Evolutionary conservation across 1,140 invertebrate species (phyloP), one percentile per base, ranked within the genome.

Genomic region (Globodera rostochiensis): DNA sequence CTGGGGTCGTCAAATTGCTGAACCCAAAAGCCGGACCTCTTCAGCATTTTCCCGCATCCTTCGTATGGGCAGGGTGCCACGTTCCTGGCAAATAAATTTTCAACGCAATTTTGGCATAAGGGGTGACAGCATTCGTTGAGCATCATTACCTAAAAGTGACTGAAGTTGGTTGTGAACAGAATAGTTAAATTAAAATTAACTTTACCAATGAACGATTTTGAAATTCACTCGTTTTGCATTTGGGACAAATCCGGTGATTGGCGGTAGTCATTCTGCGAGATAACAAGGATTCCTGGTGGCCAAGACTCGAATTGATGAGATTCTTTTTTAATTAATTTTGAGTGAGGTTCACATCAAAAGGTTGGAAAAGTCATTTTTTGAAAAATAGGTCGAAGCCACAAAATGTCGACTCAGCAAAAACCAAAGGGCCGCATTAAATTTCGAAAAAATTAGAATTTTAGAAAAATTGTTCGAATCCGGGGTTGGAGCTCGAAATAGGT

Each of bases 41-140:
- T 92, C 50, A 99, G 90, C 6, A 94, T 93, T 60, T 95, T 94
- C 84, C 93, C 92, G 91, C 97, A 98, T 90, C 96, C 94, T 15
- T 86, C 70, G 46, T 86, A 86, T 57, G 95, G 95, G 90, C 97
- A 98, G 0, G 93, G 92, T 11, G 94, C 96, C 77, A 95, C 95
- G 66, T 97, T 96, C 93, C 96, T 94, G 25, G 96, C 92, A 91
- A 98, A 98, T 36, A 98, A 91, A 77, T 96, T 92, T 91, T 98
- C 96, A 15, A 98, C 95, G 92, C 96, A 98, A 90, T 93, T 96
- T 90, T 98, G 96, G 91, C 97, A 99, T 84, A 99, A 91, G 21
- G 95, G 94, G 92, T 99, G 97, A 7, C 97, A 97, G 91, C 97
- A 99, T 73, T 96, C 93, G 91, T 99, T 99, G 75, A 98, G 96